A percentile compares a stretch with the other conserved stretches of the same genome.
Conservation (phyloP, 2,888 invertebrate species). For the Lepidochitona cinerea region DNA sequence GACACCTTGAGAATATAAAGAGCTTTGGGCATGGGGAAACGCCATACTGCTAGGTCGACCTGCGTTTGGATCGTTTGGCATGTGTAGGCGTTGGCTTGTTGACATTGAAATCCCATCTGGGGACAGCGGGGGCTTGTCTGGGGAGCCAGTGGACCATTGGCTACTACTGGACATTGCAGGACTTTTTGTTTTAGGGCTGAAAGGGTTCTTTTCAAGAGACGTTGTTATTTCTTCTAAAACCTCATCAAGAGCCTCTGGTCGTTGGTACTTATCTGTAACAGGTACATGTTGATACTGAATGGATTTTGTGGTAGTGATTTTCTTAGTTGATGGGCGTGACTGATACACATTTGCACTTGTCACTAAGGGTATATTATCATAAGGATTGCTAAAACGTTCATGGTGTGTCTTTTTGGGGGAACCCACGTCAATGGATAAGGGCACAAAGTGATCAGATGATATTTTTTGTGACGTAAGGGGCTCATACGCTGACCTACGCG, state of each 20-base stretch:
- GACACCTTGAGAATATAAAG: background rate
- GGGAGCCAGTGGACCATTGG: conserved; percentile 4
- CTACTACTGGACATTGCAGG: background rate
- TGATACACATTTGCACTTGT: background rate
- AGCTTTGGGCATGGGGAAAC: background rate
- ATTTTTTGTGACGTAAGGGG: background rate
- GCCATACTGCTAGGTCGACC: background rate
- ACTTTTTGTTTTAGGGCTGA: background rate
- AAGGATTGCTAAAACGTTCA: background rate
- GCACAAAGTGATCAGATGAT: background rate
- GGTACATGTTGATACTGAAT: background rate
- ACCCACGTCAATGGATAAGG: background rate
- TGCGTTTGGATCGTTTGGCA: background rate
- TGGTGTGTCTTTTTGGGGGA: background rate
- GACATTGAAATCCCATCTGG: background rate
- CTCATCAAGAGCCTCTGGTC: conserved; percentile 56
- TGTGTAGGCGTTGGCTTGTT: background rate
- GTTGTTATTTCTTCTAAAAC: conserved; percentile 57
- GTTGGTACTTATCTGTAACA: conserved; percentile 30
- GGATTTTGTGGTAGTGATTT: background rate
- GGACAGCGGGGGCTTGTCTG: conserved; percentile 6
- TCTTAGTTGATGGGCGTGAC: background rate
- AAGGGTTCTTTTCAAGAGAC: conserved; percentile 51
- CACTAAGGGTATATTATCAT: background rate
- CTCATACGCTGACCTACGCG: background rate